Percentiles rank a stretch among this genome's conserved stretches.
Conservation (phyloP, 2,797 vertebrate species). For the Monodelphis domestica region DNA sequence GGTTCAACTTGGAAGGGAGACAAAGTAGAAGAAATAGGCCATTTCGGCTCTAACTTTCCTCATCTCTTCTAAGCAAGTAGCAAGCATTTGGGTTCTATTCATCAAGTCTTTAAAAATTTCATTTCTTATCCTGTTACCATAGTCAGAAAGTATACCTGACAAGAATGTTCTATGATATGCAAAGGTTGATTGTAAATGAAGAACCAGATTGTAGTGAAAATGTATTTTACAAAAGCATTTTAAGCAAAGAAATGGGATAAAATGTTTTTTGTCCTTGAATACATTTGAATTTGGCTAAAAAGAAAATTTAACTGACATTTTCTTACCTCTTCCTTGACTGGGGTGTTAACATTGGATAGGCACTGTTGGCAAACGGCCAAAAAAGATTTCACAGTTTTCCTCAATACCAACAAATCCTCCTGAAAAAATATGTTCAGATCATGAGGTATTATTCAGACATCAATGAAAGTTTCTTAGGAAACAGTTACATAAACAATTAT, state of each 20-base stretch:
- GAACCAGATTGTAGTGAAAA: slow-evolving; percentile 3
- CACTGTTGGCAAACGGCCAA: slow-evolving; percentile 98
- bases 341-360: slow-evolving; percentile 98
- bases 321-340: slow-evolving; percentile 98
- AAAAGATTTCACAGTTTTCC: slow-evolving; percentile 98
- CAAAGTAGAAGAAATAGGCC: slow-evolving; percentile 16
- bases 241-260: slow-evolving; percentile 31
- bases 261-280: slow-evolving; percentile 19
- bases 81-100: background rate
- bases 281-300: slow-evolving; percentile 26
- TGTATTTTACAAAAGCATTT: slow-evolving; percentile 37
- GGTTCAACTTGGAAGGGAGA: slow-evolving; percentile 16
- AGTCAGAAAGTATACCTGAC: slow-evolving; percentile 33
- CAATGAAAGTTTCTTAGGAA: slow-evolving; percentile 59
- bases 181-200: slow-evolving; percentile 37
- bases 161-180: slow-evolving; percentile 13
- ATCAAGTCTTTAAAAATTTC: slow-evolving; percentile 24
- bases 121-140: slow-evolving; percentile 8
- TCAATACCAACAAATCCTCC: slow-evolving; percentile 96
- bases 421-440: slow-evolving; percentile 82
- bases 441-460: slow-evolving; percentile 38
- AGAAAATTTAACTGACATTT: slow-evolving; percentile 38
- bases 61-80: background rate
- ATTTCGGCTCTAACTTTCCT: background rate
- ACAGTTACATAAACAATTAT: slow-evolving; percentile 35